Evolutionary conservation across 2,797 vertebrate genomes (phyloP), one percentile per base, ranked within the genome.

Genomic region (Neosalanx taihuensis): DNA sequence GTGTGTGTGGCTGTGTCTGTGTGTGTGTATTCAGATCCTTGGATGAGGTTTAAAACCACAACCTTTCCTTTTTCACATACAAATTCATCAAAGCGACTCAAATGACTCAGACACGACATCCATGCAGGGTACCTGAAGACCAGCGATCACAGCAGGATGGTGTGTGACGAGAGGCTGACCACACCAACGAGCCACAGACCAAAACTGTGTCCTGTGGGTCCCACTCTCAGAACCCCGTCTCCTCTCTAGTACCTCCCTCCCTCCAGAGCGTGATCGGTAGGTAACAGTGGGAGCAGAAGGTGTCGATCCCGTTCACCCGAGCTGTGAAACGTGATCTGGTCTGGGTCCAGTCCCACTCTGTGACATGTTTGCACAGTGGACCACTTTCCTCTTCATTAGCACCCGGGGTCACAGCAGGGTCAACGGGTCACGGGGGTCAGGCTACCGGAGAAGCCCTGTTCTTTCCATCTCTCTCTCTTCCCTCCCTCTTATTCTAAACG

Each of bases 341-440:
- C 81, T 73, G 60, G 70, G 62, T n/a, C 29, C n/a, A 4, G 46
- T 64, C 69, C 74, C 81, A 71, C 74, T 29, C 64, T 31, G 76
- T 67, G 78, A 81, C 80, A 78, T 71, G 79, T 72, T 76, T 74
- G 66, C 75, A 29, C 68, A 59, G 74, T 81, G 73, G 60, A 37
- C 41, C 71, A 57, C 77, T 82, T 76, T 79, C 41, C 72, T 82
- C 82, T 87, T 89, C 86, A 89, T 91, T 89, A 90, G 81, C 83
- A 83, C 64, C 51, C 56, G 77, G 74, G 84, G 85, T 77, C 84
- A 75, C 69, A 66, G 7, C 49, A 17, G 79, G 88, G 86, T 90
- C 84, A 83, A 57, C 67, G 76, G 84, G 86, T 85, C 85, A 67
- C 30, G 73, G 58, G 0, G 29, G 85, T 88, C 87, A 68, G 5